Conservation (phyloP, 2,797 vertebrate species). For the Silurus lanzhouensis region DNA sequence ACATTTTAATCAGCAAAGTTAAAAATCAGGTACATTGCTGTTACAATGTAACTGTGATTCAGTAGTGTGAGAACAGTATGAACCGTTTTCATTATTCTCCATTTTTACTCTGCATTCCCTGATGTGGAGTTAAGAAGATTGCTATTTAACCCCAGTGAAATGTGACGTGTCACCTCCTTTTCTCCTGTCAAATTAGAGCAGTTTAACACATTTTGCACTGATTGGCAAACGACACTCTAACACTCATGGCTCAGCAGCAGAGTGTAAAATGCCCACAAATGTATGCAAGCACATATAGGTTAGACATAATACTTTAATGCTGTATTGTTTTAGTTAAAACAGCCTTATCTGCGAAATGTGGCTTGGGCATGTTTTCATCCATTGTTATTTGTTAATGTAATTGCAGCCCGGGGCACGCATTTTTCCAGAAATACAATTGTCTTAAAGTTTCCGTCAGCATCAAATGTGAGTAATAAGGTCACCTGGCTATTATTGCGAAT, state of each 20-base stretch:
- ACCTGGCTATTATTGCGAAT: slow-evolving; percentile 70
- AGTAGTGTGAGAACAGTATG: not conserved
- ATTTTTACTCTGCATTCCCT: not conserved
- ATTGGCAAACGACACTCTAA: slow-evolving; percentile 41
- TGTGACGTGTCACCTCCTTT: slow-evolving; percentile 39
- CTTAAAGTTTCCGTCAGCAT: slow-evolving; percentile 4
- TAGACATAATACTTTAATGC: not conserved
- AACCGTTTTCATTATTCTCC: not conserved
- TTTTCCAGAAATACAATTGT: not conserved
- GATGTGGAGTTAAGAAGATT: not conserved
- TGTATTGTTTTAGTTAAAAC: not conserved
- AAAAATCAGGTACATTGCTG: not conserved
- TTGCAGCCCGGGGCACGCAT: not conserved
- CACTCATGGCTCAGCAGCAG: slow-evolving; percentile 26
- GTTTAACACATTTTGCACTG: slow-evolving; percentile 43
- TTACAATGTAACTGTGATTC: not conserved
- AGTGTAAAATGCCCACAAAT: slow-evolving; percentile 39
- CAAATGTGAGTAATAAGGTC: slow-evolving; percentile 46
- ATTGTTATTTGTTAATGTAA: not conserved
- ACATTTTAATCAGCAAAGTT: not conserved
- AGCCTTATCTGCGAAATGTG: not conserved
- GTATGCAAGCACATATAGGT: slow-evolving; percentile 3
- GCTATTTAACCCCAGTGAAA: slow-evolving; percentile 18
- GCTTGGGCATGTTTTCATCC: not conserved
- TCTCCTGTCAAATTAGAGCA: slow-evolving; percentile 50